Conservation (phyloP, 2,113 vertebrate genomes). For the Kobus ellipsiprymnus region DNA sequence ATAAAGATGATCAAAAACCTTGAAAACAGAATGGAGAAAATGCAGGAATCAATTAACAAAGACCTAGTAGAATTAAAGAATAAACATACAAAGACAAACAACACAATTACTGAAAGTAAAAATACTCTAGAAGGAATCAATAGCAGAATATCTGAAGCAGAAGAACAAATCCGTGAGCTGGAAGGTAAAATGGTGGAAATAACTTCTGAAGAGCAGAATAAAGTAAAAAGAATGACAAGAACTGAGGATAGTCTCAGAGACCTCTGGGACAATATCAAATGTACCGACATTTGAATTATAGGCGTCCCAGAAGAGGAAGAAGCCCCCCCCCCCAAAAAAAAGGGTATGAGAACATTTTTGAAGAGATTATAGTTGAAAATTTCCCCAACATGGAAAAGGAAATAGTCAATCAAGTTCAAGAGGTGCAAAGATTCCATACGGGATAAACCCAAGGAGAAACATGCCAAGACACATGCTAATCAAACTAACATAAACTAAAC, state of each 20-base stretch:
- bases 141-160: background rate
- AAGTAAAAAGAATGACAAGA: background rate
- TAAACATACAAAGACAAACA: background rate
- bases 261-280: background rate
- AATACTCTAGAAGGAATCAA: background rate
- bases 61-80: background rate
- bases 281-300: background rate
- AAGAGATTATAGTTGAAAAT: background rate
- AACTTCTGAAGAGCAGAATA: background rate
- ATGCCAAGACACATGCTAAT: background rate
- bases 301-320: background rate
- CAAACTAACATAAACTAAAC: background rate
- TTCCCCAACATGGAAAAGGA: background rate
- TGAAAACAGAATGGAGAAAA: background rate
- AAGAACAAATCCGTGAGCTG: background rate
- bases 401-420: background rate
- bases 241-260: background rate
- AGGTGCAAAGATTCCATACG: background rate
- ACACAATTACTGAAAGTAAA: background rate
- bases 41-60: background rate
- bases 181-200: background rate
- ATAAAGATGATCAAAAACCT: background rate
- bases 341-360: background rate
- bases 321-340: background rate
- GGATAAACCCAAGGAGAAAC: background rate